Percentiles rank a stretch among this genome's conserved stretches.
Conservation (phyloP, 2,888 invertebrate genomes). For the Sinotaia quadrata region DNA sequence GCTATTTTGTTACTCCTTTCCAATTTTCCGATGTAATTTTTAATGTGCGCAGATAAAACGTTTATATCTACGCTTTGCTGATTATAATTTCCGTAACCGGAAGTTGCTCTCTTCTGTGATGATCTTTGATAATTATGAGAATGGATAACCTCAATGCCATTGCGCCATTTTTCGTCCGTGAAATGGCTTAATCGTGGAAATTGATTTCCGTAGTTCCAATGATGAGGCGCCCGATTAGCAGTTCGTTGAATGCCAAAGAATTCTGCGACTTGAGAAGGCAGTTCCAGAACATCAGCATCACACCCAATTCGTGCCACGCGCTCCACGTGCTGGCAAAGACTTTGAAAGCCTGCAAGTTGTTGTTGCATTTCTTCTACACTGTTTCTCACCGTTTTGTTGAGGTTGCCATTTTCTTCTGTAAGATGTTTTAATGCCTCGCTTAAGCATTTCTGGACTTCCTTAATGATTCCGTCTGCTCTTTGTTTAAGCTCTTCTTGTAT, state of each 20-base stretch:
- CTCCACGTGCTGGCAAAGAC: constrained; percentile 7
- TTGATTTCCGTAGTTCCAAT: too few relatives aligned
- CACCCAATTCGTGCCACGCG: background rate
- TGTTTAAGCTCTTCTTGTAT: background rate
- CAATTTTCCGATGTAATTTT: too few relatives aligned
- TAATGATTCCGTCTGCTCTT: constrained; percentile 10
- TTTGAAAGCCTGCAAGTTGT: constrained; percentile 2
- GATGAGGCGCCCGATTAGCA: too few relatives aligned
- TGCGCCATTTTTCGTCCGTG: too few relatives aligned
- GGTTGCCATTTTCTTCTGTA: background rate
- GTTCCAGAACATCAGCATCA: constrained; percentile 14
- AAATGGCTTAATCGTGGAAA: too few relatives aligned
- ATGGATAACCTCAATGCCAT: too few relatives aligned
- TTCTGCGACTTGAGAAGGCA: background rate
- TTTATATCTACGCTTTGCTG: too few relatives aligned
- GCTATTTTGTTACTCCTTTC: too few relatives aligned
- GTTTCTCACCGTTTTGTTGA: background rate
- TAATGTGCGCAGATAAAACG: too few relatives aligned
- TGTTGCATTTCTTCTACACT: constrained; percentile 4
- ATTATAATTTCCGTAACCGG: too few relatives aligned
- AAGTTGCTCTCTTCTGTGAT: too few relatives aligned
- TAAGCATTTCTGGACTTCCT: background rate
- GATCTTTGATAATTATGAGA: too few relatives aligned
- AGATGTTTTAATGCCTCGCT: background rate
- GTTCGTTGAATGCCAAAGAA: background rate